Evolutionary conservation across 1,140 invertebrate genomes (phyloP).

Genomic region (Drosophila sturtevanti): DNA sequence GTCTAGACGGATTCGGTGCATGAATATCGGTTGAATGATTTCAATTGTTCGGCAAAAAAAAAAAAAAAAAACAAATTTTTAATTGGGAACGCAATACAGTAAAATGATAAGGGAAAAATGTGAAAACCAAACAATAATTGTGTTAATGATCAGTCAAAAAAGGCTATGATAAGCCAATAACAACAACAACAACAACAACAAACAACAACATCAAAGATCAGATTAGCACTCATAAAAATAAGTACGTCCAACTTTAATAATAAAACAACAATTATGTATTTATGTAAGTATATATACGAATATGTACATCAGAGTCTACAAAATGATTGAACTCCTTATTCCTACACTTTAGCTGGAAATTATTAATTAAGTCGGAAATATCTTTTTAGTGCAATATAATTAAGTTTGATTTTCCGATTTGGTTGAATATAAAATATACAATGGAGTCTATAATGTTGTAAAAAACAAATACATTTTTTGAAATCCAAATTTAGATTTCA

Average conservation of each 20-base stretch:
- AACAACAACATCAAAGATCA: slow-evolving; percentile 12
- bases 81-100: background rate
- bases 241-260: slow-evolving; percentile 10
- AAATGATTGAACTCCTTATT: background rate
- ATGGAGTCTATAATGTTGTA: no score
- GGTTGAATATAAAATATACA: no score
- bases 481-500: no score
- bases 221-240: slow-evolving; percentile 17
- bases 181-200: slow-evolving; percentile 12
- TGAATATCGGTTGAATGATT: background rate
- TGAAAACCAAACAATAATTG: slow-evolving; percentile 13
- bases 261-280: slow-evolving; percentile 2
- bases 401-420: no score
- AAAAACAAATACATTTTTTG: no score
- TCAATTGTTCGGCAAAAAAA: background rate
- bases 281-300: slow-evolving; percentile 1
- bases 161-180: slow-evolving; percentile 5
- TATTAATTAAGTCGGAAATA: background rate
- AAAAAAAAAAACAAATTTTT: background rate
- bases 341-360: background rate
- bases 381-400: background rate
- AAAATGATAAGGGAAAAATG: background rate
- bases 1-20: background rate
- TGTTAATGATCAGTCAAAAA: slow-evolving; percentile 10
- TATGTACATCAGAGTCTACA: slow-evolving; percentile 15